Conservation (phyloP, 2,113 vertebrate genomes). For the Thalassoma bifasciatum region DNA sequence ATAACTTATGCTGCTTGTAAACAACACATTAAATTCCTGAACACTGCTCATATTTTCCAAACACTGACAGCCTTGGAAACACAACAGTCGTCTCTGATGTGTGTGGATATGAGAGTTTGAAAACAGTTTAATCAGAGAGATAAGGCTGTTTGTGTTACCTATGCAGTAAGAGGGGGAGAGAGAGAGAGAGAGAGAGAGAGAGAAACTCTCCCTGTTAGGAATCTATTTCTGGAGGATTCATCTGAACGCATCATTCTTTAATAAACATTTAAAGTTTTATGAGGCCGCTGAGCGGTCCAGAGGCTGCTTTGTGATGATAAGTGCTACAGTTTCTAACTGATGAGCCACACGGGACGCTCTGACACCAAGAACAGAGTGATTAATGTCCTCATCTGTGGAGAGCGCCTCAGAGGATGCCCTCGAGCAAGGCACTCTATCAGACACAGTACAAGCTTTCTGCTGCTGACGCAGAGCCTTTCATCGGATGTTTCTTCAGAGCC, state of each 20-base stretch:
- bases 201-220: background rate
- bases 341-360: background rate
- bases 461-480: background rate
- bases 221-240: background rate
- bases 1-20: background rate
- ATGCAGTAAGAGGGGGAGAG: background rate
- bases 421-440: conserved; percentile 61
- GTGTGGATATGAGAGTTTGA: background rate
- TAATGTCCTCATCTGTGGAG: conserved; percentile 25
- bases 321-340: conserved; percentile 12
- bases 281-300: background rate
- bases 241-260: background rate
- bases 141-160: background rate
- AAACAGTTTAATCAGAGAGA: background rate
- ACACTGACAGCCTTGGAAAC: background rate
- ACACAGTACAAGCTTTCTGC: background rate
- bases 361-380: conserved; percentile 45
- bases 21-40: background rate
- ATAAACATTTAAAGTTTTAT: background rate
- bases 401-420: conserved; percentile 10
- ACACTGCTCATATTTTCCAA: background rate
- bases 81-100: background rate
- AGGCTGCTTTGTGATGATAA: conserved; percentile 13
- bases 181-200: too few relatives aligned
- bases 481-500: too few relatives aligned